Conservation (phyloP, 2,797 vertebrate genomes). For the Tragelaphus eurycerus region DNA sequence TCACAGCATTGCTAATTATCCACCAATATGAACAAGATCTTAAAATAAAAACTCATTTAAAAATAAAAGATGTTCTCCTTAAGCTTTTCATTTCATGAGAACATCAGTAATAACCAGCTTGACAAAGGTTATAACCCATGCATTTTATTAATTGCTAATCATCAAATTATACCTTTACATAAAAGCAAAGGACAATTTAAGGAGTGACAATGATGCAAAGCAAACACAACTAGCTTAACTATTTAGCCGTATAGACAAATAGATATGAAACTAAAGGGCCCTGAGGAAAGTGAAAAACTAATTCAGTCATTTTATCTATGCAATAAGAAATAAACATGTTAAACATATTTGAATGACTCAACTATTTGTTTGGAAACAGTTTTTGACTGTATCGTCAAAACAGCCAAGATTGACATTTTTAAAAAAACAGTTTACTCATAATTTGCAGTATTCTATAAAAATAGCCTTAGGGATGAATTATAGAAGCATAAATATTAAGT, state of each 20-base stretch:
- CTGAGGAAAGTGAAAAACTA: neutral
- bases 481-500: neutral
- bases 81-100: neutral
- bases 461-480: constrained; percentile 34
- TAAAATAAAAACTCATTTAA: neutral
- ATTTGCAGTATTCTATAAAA: neutral
- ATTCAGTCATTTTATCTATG: neutral
- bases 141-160: neutral
- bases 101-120: neutral
- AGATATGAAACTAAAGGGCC: neutral
- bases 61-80: constrained; percentile 15
- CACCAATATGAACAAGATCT: neutral
- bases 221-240: neutral
- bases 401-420: constrained; percentile 7
- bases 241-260: neutral
- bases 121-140: neutral
- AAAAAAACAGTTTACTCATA: neutral
- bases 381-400: constrained; percentile 41
- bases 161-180: neutral
- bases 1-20: neutral
- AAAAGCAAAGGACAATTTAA: neutral
- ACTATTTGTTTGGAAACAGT: constrained; percentile 2
- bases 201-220: neutral
- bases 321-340: neutral
- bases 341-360: neutral